Base-by-base conservation (phyloP, 64 coral and sea anemone genomes). In the Montipora cactus region DNA sequence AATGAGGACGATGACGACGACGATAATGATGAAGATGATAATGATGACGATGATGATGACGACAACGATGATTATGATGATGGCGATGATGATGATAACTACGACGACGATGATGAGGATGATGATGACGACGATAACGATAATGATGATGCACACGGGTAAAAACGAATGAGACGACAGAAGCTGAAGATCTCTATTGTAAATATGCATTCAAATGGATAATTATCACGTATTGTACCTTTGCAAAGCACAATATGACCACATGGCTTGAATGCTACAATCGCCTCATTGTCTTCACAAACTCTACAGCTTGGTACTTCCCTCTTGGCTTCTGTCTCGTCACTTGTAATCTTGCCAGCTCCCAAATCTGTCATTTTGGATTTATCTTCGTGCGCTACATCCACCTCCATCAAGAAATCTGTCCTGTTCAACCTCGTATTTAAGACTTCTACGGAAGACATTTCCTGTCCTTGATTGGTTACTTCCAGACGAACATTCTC, bases 181-280 rank as follows among this genome's bases (percentile, higher is more conserved):
- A 28, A 28, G 28, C 28, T 28, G 28, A 28, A 28, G 28, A 28
- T 28, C 0, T 28, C 28, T 37, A 37, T 37, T 37, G 28, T 37
- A 37, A 37, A 37, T 37, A 37, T 37, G 37, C 37, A 37, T 37
- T 37, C 37, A 37, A 37, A 37, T 37, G 37, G 37, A 37, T 37
- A 37, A 57, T 57, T 57, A 11, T 57, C 53, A 57, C 53, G 11
- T 57, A 57, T 37, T 37, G 58, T 74, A 93, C 92, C 92, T 94
- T 45, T 28, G 22, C 92, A 94, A 11, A 94, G 8, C 18, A 89
- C 51, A 16, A 22, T 49, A 16, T 94, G 92, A 5, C 92, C 92
- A 75, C 92, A 94, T 11, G 92, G 92, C 16, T 81, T 76, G 37
- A 94, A 89, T 11, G 79, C 69, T 8, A 94, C 86, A 13, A 80